phyloP scores from a whole-genome alignment of 2,888 invertebrate species.

The Arctia plantaginis region DNA sequence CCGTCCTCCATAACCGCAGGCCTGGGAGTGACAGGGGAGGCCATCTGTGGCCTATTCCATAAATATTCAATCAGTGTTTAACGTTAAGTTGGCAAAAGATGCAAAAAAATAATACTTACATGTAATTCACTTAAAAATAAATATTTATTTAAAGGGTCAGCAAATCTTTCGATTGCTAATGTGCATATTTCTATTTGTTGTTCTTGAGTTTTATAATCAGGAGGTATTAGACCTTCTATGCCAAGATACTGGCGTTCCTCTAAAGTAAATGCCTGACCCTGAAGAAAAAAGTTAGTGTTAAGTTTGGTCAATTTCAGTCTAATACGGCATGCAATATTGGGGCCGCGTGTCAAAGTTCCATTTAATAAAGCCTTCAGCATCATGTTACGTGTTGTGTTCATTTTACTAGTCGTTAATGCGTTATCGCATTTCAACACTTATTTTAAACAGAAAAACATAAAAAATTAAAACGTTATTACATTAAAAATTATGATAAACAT shows the following conservation, averaged over 20 bases:
- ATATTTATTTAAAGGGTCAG: conserved; percentile 95
- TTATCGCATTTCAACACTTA: not conserved
- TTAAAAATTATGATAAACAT: no score
- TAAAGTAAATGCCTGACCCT: conserved; percentile 97
- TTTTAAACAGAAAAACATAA: no score
- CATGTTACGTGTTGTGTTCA: not conserved
- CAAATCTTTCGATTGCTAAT: conserved; percentile 93
- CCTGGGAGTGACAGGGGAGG: no score
- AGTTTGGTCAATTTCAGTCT: no score
- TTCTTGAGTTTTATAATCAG: conserved; percentile 94
- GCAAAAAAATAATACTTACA: conserved; percentile 66
- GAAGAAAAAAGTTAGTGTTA: conserved; percentile 40
- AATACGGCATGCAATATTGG: no score
- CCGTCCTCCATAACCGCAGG: no score
- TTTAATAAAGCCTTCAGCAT: no score
- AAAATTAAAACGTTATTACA: no score
- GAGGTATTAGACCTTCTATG: conserved; percentile 96
- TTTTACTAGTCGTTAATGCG: not conserved
- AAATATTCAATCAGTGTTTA: no score
- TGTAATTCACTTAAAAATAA: conserved; percentile 94
- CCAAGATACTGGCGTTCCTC: conserved; percentile 96
- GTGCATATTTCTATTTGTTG: conserved; percentile 94
- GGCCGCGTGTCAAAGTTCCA: no score
- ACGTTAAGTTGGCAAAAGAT: not conserved
- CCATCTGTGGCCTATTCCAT: no score